Percentiles rank a stretch among this genome's conserved stretches.
These are phyloP conservation scores for Pogona vitticeps DNA, from an alignment of 2,113 vertebrate genomes.

Conservation along the genomic window DNA sequence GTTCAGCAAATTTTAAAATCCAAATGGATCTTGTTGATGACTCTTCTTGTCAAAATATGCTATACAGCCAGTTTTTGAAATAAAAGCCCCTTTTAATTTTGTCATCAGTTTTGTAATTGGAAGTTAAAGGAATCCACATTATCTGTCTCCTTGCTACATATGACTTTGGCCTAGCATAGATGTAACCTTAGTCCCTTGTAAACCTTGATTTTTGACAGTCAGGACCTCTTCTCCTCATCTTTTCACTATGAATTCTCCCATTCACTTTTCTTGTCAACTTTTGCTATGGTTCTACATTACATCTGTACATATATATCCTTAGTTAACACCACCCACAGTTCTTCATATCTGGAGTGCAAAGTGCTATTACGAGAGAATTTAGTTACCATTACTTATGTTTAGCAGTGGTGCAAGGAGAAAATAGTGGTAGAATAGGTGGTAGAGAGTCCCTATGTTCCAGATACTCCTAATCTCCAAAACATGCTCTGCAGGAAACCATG, in stretches of 20 bases:
- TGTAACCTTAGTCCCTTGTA: background rate
- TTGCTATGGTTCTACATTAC: background rate
- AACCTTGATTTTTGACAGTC: background rate
- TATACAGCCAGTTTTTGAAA: background rate
- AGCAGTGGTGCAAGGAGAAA: background rate
- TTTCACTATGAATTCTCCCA: background rate
- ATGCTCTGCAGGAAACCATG: background rate
- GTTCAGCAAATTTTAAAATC: slow-evolving; percentile 12
- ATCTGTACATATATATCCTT: background rate
- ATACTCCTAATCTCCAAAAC: background rate
- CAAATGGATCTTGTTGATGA: background rate
- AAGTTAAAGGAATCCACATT: background rate
- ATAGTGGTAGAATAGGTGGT: background rate
- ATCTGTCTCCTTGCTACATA: background rate
- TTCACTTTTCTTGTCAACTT: background rate
- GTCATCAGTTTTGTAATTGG: background rate
- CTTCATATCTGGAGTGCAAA: background rate
- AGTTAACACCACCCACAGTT: background rate
- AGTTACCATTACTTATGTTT: background rate
- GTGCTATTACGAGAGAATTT: background rate
- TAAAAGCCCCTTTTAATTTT: background rate
- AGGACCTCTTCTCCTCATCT: background rate
- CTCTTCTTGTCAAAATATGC: slow-evolving; percentile 1
- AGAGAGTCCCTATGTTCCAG: background rate
- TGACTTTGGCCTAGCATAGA: background rate